Base-by-base conservation (phyloP, 2,888 invertebrate species). In the Ennomos quercinarius region DNA sequence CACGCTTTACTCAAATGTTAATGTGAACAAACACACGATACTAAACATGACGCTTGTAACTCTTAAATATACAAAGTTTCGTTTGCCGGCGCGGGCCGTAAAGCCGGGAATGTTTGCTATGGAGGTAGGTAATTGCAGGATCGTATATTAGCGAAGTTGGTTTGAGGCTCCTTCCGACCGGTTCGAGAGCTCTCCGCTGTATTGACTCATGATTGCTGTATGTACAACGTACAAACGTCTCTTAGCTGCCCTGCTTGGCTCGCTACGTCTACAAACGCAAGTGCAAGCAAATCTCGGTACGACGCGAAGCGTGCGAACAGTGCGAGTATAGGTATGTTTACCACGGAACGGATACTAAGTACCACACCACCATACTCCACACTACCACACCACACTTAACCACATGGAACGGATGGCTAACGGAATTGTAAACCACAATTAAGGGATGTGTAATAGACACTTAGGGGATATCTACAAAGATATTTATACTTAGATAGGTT, bases 61-160 rank as follows among this genome's bases (percentile, higher is more conserved):
- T 76, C 76, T 79, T 72, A 73, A 75, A 72, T 72, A 75, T 68
- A 76, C 74, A 72, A 77, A 77, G 70, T 76, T 74, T 73, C 67
- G 73, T 71, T 74, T 68, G 57, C 43, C 64, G 56, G 67, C 68
- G 69, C 69, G 66, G 72, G 71, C 65, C 46, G 70, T 73, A 68
- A 75, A 72, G 66, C 67, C 57, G 64, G 64, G 69, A 77, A 78
- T 77, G 78, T 78, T 79, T 76, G 74, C 75, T 70, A 64, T 74
- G 72, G 66, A 77, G 80, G 79, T 81, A 77, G 80, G 79, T 81
- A 81, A 83, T 83, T 77, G 76, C 76, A 65, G 73, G 72, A 68
- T 78, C 77, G 76, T 80, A 77, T 81, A 76, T 83, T 76, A 80
- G 72, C 73, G 63, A 70, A 75, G 76, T 78, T 78, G 66, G 63